Evolutionary conservation across 2,888 invertebrate species (phyloP).

Genomic region (Eupithecia subumbrata): DNA sequence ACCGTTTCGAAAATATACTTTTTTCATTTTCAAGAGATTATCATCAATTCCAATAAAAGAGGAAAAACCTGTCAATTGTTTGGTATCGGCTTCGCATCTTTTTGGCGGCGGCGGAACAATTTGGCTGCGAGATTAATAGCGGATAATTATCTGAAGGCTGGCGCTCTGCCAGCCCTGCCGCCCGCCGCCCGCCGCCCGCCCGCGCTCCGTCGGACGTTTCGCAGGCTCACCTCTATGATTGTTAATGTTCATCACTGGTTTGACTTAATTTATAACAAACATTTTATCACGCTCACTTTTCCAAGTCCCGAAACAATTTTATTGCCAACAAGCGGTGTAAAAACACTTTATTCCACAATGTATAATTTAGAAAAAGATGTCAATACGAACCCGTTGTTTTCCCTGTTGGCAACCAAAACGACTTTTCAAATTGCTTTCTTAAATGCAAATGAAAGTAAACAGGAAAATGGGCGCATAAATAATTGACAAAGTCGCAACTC

Average conservation of each 20-base stretch:
- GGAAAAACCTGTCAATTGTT: constrained; percentile 40
- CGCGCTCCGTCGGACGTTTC: background rate
- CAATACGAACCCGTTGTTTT: constrained; percentile 36
- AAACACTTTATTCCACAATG: constrained; percentile 7
- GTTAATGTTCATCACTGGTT: background rate
- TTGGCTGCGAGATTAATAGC: constrained; percentile 69
- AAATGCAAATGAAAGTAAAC: constrained; percentile 70
- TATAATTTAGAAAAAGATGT: constrained; percentile 27
- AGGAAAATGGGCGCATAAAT: constrained; percentile 66
- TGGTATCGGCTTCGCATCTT: constrained; percentile 50
- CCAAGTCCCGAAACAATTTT: background rate
- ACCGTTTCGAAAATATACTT: background rate
- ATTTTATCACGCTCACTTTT: background rate
- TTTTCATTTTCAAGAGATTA: constrained; percentile 22
- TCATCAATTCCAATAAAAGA: constrained; percentile 32
- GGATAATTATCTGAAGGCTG: constrained; percentile 68
- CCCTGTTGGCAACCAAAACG: constrained; percentile 49
- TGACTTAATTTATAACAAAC: background rate
- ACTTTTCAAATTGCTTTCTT: constrained; percentile 63
- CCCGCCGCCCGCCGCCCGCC: constrained; percentile 14
- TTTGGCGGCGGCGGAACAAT: constrained; percentile 59
- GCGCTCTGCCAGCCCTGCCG: constrained; percentile 54
- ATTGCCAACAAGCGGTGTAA: background rate
- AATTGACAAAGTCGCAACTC: constrained; percentile 62
- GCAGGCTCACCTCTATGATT: background rate